phyloP scores from a whole-genome alignment of 2,888 invertebrate species.

The Morinoia aosen region DNA sequence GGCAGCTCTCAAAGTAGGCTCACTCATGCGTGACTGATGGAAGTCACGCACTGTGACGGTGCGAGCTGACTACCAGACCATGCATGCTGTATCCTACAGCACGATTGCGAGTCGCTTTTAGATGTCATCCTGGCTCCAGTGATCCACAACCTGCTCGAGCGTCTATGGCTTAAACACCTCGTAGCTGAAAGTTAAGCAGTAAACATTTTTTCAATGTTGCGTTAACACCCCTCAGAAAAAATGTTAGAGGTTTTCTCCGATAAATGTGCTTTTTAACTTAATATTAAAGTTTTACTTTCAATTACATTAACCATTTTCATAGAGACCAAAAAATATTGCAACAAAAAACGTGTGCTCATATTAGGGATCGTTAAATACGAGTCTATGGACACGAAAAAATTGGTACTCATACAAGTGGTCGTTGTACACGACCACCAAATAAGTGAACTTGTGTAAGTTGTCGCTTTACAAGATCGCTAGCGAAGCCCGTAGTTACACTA shows the following conservation, averaged over 20 bases:
- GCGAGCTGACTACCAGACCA: slow-evolving; percentile 28
- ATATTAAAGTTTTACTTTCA: too few species aligned
- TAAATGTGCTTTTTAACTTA: neutral
- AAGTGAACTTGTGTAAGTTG: neutral
- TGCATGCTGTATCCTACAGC: slow-evolving; percentile 10
- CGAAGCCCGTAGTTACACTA: neutral
- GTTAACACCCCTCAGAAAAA: neutral
- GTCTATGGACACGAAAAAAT: too few species aligned
- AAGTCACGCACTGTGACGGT: slow-evolving; percentile 29
- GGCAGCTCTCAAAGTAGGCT: neutral
- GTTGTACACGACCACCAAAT: neutral
- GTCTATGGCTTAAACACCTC: neutral
- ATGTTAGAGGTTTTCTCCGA: neutral
- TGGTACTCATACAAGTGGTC: too few species aligned
- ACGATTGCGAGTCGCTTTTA: neutral
- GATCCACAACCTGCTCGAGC: neutral
- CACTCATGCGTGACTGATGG: slow-evolving; percentile 37
- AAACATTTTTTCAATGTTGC: neutral
- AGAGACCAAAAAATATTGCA: too few species aligned
- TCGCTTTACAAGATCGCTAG: slow-evolving; percentile 2
- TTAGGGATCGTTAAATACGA: too few species aligned
- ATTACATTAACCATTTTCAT: too few species aligned
- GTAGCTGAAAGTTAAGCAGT: neutral
- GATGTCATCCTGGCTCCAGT: neutral
- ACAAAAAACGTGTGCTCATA: too few species aligned